These are phyloP conservation scores for Caranx melampygus DNA, from an alignment of 2,113 vertebrate species.

Conservation along the genomic window DNA sequence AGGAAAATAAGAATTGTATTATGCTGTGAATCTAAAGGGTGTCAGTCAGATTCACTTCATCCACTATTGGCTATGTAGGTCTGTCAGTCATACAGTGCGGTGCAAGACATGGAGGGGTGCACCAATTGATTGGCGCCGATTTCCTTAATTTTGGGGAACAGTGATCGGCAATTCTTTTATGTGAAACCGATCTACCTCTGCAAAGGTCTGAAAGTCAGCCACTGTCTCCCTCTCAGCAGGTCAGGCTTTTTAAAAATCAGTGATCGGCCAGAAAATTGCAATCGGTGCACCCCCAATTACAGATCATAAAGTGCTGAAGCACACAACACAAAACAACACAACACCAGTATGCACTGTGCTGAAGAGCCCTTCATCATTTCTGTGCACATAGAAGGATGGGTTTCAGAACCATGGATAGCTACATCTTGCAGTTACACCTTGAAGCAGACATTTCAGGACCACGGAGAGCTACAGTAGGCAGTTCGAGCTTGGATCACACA, in stretches of 20 bases:
- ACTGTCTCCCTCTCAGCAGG: too few relatives aligned
- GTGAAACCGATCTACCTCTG: too few relatives aligned
- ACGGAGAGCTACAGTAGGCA: neutral
- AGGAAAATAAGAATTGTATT: neutral
- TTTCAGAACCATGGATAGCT: conserved; percentile 15
- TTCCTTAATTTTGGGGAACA: too few relatives aligned
- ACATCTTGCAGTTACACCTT: neutral
- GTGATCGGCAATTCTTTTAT: too few relatives aligned
- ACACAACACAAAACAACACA: neutral
- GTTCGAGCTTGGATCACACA: too few relatives aligned
- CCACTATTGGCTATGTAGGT: neutral
- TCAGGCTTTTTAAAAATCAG: too few relatives aligned
- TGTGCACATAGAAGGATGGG: neutral
- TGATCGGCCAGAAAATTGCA: too few relatives aligned
- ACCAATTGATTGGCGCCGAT: too few relatives aligned
- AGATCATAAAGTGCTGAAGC: neutral
- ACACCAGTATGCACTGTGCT: too few relatives aligned
- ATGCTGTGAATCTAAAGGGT: neutral
- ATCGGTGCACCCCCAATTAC: neutral
- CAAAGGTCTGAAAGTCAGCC: too few relatives aligned
- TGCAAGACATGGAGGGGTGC: neutral
- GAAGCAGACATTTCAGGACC: neutral
- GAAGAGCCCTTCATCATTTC: neutral
- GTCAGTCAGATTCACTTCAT: neutral
- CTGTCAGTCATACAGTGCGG: neutral